Evolutionary conservation across 2,797 vertebrate species (phyloP).

Genomic region (Sitta carolinensis): DNA sequence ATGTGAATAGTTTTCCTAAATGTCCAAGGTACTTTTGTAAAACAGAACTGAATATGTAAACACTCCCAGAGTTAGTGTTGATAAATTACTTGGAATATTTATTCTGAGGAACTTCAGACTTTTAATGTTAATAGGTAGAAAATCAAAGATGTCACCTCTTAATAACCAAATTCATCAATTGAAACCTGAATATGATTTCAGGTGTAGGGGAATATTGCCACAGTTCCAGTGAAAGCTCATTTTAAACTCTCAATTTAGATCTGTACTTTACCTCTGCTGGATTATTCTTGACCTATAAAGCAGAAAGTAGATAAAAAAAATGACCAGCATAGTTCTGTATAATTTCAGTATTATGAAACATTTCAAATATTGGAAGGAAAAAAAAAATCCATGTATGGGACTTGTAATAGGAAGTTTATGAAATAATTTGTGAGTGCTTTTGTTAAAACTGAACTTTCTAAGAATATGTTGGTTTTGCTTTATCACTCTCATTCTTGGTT

Average conservation of each 20-base stretch:
- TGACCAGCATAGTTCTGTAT: background rate
- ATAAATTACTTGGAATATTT: background rate
- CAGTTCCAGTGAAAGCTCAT: background rate
- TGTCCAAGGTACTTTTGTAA: background rate
- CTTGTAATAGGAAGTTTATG: background rate
- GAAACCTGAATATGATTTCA: background rate
- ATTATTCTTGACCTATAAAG: background rate
- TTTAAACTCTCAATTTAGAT: background rate
- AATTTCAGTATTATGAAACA: background rate
- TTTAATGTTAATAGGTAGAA: background rate
- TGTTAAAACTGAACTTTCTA: background rate
- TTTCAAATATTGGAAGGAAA: background rate
- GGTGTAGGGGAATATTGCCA: background rate
- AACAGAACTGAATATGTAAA: background rate
- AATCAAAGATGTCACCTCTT: background rate
- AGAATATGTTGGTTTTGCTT: conserved; percentile 51
- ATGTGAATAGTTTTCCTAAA: background rate
- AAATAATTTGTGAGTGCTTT: background rate
- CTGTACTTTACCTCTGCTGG: background rate
- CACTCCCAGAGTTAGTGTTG: background rate
- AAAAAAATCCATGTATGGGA: background rate
- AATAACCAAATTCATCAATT: background rate
- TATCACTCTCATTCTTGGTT: conserved; percentile 31
- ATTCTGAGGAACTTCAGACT: background rate
- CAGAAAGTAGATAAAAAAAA: background rate